Evolutionary conservation across 2,888 invertebrate species (phyloP), one percentile per base, ranked within the genome.

Genomic region (Odontocolon sp.): DNA sequence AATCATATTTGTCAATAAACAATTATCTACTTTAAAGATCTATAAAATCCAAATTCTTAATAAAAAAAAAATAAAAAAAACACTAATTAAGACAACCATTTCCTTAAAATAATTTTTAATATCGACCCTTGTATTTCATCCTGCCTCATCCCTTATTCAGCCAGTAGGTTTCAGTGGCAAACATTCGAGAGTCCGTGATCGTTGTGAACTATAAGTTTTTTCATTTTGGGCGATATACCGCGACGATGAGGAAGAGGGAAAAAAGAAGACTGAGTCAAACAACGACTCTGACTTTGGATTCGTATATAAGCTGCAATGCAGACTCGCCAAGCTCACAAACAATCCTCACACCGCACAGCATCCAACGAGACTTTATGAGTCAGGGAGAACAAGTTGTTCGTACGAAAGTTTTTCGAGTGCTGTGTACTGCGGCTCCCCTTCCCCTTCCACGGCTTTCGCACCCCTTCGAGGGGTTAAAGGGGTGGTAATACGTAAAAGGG

Each of bases 401-500:
- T 78, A 79, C 79, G 80, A 73, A 80, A 84, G 67, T 81, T 81
- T n/a, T 66, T 81, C 77, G 75, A 82, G 83, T 78, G 80, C 59
- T 66, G 72, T 57, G 31, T 69, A 66, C 59, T 28, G 71, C 64
- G 63, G 36, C 33, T 54, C 42, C 28, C 67, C 54, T 56, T 3
- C 42, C 16, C 23, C 40, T 6, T 6, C 28, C 11, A 54, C 38
- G n/a, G 18, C 21, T 16, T 31, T 18, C 59, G 36, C 28, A 68
- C 57, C 14, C 6, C 38, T 11, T 38, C 2, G 63, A 52, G 45
- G 36, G 21, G 57, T 11, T n/a, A 11, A 64, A 42, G 77, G 79
- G 80, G 77, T 77, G 82, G 79, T 86, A 85, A 85, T 85, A 83
- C 81, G 85, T 80, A 83, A 83, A 85, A 84, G 85, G 85, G 84